Evolutionary conservation across 2,113 vertebrate species (phyloP).

Genomic region (Xenopus tropicalis): UCB_Xtro_10.0 CM004449.2:73120001-73120500

Average conservation of each 20-base stretch:
- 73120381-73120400: too few relatives aligned
- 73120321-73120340: too few relatives aligned
- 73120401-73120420: too few relatives aligned
- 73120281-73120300: too few relatives aligned
- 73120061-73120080: conserved; percentile 85
- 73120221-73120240: conserved; percentile 76
- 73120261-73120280: conserved; percentile 58
- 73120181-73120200: conserved; percentile 82
- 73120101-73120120: conserved; percentile 68
- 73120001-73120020: too few relatives aligned
- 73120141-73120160: conserved; percentile 58
- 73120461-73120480: too few relatives aligned
- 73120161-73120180: conserved; percentile 62
- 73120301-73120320: too few relatives aligned
- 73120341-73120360: too few relatives aligned
- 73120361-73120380: too few relatives aligned
- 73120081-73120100: conserved; percentile 60
- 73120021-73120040: conserved; percentile 64
- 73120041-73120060: conserved; percentile 87
- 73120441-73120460: too few relatives aligned
- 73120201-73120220: conserved; percentile 60
- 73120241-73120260: conserved; percentile 79
- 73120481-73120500: too few relatives aligned
- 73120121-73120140: conserved; percentile 57
- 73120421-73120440: too few relatives aligned